Base-by-base conservation (phyloP, 2,888 invertebrate species). In the Drosophila villosipedis region DNA sequence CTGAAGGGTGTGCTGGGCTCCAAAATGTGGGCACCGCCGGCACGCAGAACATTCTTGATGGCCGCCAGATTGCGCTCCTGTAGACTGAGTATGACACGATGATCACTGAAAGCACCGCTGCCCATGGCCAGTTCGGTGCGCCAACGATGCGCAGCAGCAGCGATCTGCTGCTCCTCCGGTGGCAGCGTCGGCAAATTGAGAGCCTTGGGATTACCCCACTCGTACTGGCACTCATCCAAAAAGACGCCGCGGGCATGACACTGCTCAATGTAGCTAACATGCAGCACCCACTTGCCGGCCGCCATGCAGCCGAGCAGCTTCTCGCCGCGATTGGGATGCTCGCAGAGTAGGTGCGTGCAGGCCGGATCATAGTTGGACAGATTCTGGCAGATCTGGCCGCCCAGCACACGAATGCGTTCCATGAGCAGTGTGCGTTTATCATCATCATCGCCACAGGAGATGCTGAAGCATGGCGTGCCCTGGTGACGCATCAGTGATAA, bases 211-310 rank as follows among this genome's bases (percentile, higher is more conserved):
- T 97, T 97, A 4, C 98, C 98, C 96, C 97, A 98, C 92, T 98
- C 98, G 92, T 95, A 97, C 0, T 95, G 94, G 83, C 97, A 96
- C 92, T 98, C 98, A 10, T 92, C 90, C 7, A 92, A 76, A 7
- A 92, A 92, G 31, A 77, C 79, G 41, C 91, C 91, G 16, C 89
- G 82, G 4, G 90, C 94, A 12, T 95, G 93, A 65, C 96, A 97
- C 54, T 96, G 94, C 7, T 95, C 95, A 2, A 98, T 93, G 89
- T 97, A 99, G 0, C 95, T 95, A 2, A 96, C 95, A 84, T 97
- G 97, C n/a, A 98, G 93, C 16, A 98, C 95, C 98, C 98, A 98
- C 85, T 97, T 96, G 25, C 99, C 98, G 0, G 97, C 95, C 0
- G 98, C 98, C 72, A 99, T 95, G 69, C 96, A 96, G 0, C 96